Evolutionary conservation across 1,140 invertebrate species (phyloP).

Genomic region (Patella vulgata): DNA sequence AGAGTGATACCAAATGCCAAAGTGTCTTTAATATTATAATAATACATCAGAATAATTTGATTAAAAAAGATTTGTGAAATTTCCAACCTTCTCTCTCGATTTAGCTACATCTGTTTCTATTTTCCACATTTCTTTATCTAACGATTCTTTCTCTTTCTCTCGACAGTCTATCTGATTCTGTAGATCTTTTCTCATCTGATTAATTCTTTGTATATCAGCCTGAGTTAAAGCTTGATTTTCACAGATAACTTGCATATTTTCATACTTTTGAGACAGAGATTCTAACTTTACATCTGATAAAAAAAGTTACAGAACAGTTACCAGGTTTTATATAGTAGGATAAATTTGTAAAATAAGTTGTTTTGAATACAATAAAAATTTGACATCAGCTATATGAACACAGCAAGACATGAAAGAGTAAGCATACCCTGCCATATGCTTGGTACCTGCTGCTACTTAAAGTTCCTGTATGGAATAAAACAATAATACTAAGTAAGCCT

Average conservation of each 20-base stretch:
- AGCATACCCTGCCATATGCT: too few relatives aligned
- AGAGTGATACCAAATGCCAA: not conserved
- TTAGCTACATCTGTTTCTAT: constrained; percentile 52
- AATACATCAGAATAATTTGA: constrained; percentile 1
- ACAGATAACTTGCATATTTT: constrained; percentile 46
- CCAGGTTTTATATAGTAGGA: too few relatives aligned
- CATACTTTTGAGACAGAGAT: constrained; percentile 27
- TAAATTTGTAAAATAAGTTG: too few relatives aligned
- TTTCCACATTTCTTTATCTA: constrained; percentile 52
- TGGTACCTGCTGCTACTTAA: too few relatives aligned
- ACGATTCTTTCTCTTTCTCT: constrained; percentile 39
- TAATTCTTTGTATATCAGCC: constrained; percentile 53
- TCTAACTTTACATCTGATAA: constrained; percentile 44
- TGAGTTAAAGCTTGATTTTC: constrained; percentile 50
- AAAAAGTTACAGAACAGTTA: constrained; percentile 6
- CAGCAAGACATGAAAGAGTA: too few relatives aligned
- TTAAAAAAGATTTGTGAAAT: not conserved
- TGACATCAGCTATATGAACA: too few relatives aligned
- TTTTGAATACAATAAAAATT: too few relatives aligned
- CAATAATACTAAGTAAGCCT: too few relatives aligned
- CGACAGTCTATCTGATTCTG: constrained; percentile 41
- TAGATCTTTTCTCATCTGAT: constrained; percentile 39
- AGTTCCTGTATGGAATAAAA: too few relatives aligned
- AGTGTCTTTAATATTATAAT: not conserved
- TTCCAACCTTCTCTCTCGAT: constrained; percentile 45